Evolutionary conservation across 1,140 invertebrate genomes (phyloP).

Genomic region (Lysiphlebus fabarum): DNA sequence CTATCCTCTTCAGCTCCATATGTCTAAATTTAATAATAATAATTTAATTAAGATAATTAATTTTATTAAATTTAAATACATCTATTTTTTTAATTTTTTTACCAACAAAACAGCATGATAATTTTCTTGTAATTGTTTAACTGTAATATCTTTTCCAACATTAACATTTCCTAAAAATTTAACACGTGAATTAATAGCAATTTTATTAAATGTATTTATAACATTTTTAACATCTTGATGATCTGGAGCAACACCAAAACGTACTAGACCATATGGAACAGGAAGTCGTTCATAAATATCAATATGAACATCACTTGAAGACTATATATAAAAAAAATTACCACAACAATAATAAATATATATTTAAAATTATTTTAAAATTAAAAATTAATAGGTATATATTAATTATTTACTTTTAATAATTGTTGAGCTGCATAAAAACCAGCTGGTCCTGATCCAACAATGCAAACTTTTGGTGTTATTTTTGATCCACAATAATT

Average conservation of each 20-base stretch:
- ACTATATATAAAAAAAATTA: not conserved
- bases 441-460: slow-evolving; percentile 93
- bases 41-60: not conserved
- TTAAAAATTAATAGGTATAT: too few relatives aligned
- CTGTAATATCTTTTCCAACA: slow-evolving; percentile 76
- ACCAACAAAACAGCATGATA: slow-evolving; percentile 91
- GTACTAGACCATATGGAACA: slow-evolving; percentile 96
- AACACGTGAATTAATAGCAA: slow-evolving; percentile 74
- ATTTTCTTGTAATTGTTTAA: slow-evolving; percentile 71
- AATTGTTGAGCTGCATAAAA: slow-evolving; percentile 96
- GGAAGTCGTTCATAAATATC: slow-evolving; percentile 94
- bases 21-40: slow-evolving; percentile 57
- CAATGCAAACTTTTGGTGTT: slow-evolving; percentile 71
- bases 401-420: slow-evolving; percentile 63
- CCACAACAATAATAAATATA: slow-evolving; percentile 13
- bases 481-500: slow-evolving; percentile 29
- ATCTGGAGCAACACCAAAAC: slow-evolving; percentile 97
- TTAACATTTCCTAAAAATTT: slow-evolving; percentile 89
- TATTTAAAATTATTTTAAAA: too few relatives aligned
- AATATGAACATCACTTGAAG: slow-evolving; percentile 63
- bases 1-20: slow-evolving; percentile 86
- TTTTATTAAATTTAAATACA: too few relatives aligned
- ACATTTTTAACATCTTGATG: slow-evolving; percentile 99
- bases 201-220: slow-evolving; percentile 91
- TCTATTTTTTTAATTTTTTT: slow-evolving; percentile 35